Evolutionary conservation across 2,797 vertebrate genomes (phyloP), one percentile per base, ranked within the genome.

Genomic region (Peromyscus melanophrys): DNA sequence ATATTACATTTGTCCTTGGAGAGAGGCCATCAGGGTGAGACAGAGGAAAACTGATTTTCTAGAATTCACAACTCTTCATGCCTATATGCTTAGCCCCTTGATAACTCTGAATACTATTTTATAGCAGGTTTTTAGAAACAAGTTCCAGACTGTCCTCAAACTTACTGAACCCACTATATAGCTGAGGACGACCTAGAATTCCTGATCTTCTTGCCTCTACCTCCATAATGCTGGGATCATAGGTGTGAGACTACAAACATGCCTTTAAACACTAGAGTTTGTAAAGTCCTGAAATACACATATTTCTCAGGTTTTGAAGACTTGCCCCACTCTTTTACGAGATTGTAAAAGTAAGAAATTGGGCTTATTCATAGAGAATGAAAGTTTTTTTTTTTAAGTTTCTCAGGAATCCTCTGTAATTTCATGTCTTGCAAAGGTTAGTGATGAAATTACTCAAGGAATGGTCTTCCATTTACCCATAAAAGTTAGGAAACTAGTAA

Each of bases 1-100:
- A n/a, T n/a, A n/a, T n/a, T n/a, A n/a, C n/a, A 96, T 98, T 98
- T 99, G 98, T 98, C 98, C 98, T 98, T 98, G 98, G 95, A 98
- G 96, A 98, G 98, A 99, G 98, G 98, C 98, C 98, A 98, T 97
- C 95, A 0, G 88, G 96, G 97, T 0, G 92, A 97, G 97, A 98
- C 97, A 97, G 95, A 97, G 98, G 98, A 98, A 98, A 98, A 98
- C 98, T 69, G 59, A 96, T 98, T 98, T 98, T 98, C 97, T 96
- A 98, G 98, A 94, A 96, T 91, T 96, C 96, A 97, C 96, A 98
- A 96, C 98, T 98, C 97, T 98, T 98, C 98, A 98, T 97, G 97
- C 89, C 97, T 97, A 97, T 95, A 97, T 98, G 97, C 96, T 97
- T 98, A 98, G 97, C 97, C 97, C 93, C 93, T 96, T 95, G 95